Evolutionary conservation across 2,888 invertebrate species (phyloP), one percentile per base, ranked within the genome.

Genomic region (Leptinotarsa juncta): DNA sequence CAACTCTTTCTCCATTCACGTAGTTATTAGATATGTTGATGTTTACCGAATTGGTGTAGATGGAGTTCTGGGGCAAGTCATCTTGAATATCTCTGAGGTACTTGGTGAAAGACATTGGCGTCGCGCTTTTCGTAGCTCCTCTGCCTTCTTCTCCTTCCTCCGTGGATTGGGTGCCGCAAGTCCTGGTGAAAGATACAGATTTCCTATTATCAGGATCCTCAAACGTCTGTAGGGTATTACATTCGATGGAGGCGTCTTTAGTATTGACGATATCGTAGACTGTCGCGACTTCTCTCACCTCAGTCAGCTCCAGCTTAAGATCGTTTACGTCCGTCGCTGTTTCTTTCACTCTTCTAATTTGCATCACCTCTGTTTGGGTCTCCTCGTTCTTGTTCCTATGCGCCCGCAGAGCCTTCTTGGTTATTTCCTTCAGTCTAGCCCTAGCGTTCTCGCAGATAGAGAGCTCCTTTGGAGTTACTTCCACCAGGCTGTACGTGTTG

Each of bases 21-120:
- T 89, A 91, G 67, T 89, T 87, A 78, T 91, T 91, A 1, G 91
- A 90, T 79, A 92, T 91, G 81, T 91, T 92, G 72, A 92, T 92
- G 78, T 90, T 91, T 62, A 92, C 90, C 3, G 91, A 86, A 57
- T 90, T 89, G 16, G 90, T 85, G 66, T 87, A 84, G 77, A 87
- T 86, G 57, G 90, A 89, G 76, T 87, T 84, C 50, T 85, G 67
- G 1, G 80, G 75, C 69, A 75, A 66, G 5, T 77, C 70, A n/a
- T 82, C 81, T 80, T 82, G 81, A 10, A 79, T 70, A 48, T 77
- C 80, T 67, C 83, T 81, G n/a, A 88, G 80, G 76, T 88, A 88
- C 80, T 87, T 88, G 1, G 86, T 87, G 74, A 88, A 88, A 0
- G 87, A 87, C 53, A 87, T 79, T 5, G 72, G 74, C 15, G 67